Evolutionary conservation across 2,888 invertebrate species (phyloP).

Genomic region (Clusia tigrina): DNA sequence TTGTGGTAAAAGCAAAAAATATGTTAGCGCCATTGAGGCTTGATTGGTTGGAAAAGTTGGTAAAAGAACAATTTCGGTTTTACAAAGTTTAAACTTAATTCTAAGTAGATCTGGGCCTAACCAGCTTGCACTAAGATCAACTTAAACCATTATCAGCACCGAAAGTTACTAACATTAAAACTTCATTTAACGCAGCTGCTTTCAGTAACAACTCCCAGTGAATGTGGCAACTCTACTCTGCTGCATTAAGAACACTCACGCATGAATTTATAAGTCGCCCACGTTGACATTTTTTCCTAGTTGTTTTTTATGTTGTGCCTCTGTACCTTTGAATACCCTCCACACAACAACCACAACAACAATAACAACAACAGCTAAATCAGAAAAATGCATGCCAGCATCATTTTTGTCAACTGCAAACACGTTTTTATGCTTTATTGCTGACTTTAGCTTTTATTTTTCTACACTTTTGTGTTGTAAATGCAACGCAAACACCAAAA

Average conservation of each 20-base stretch:
- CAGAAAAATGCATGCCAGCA: conserved; percentile 23
- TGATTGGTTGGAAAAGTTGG: too few relatives aligned
- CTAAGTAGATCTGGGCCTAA: too few relatives aligned
- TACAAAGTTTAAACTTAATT: too few relatives aligned
- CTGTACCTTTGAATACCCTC: not conserved
- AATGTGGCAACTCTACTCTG: not conserved
- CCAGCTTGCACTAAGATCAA: too few relatives aligned
- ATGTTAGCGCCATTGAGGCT: too few relatives aligned
- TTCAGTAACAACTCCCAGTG: too few relatives aligned
- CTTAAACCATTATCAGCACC: too few relatives aligned
- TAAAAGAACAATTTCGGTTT: too few relatives aligned
- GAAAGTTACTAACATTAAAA: too few relatives aligned
- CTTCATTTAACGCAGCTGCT: too few relatives aligned
- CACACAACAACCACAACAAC: conserved; percentile 1
- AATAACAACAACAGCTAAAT: not conserved
- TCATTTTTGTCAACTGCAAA: conserved; percentile 35
- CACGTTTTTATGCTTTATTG: conserved; percentile 32
- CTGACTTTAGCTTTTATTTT: conserved; percentile 6
- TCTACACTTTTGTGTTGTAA: not conserved
- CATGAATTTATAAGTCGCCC: conserved; percentile 28
- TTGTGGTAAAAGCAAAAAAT: too few relatives aligned
- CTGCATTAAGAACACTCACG: not conserved
- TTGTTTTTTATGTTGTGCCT: not conserved
- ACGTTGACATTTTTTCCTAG: conserved; percentile 27
- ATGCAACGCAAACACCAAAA: not conserved